These are phyloP conservation scores for Phaethon lepturus DNA, from an alignment of 2,113 vertebrate species.

Conservation along the genomic window DNA sequence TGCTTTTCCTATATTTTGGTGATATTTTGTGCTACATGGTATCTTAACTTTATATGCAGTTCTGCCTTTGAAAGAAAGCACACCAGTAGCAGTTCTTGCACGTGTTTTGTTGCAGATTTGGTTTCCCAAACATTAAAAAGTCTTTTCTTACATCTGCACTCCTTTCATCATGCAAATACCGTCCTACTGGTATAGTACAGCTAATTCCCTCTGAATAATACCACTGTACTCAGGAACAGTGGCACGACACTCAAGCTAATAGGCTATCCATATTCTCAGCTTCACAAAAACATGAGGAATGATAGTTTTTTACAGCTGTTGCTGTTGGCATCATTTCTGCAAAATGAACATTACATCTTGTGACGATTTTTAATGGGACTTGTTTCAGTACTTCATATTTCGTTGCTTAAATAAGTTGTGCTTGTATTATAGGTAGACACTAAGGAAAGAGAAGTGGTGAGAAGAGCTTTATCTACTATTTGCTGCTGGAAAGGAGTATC, in stretches of 20 bases:
- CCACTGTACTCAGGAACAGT: background rate
- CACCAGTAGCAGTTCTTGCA: background rate
- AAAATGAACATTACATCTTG: background rate
- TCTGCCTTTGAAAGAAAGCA: slow-evolving; percentile 18
- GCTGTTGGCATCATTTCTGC: background rate
- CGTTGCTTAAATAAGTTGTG: background rate
- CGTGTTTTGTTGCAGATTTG: background rate
- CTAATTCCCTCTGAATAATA: background rate
- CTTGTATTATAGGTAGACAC: background rate
- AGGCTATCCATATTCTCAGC: background rate
- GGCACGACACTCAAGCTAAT: background rate
- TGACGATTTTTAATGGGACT: background rate
- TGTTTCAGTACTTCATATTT: background rate
- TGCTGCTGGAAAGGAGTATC: background rate
- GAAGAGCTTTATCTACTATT: background rate
- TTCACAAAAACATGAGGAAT: background rate
- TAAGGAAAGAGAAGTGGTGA: background rate
- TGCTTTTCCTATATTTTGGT: background rate
- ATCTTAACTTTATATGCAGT: background rate
- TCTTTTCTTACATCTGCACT: background rate
- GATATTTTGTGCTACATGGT: background rate
- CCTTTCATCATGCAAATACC: background rate
- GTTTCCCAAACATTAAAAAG: background rate
- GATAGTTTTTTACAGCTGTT: background rate
- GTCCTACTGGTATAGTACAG: background rate